Percentiles rank a stretch among this genome's conserved stretches.
Evolutionary conservation across 1,140 invertebrate species (phyloP).

Genomic region (Dendroctonus ponderosae): DNA sequence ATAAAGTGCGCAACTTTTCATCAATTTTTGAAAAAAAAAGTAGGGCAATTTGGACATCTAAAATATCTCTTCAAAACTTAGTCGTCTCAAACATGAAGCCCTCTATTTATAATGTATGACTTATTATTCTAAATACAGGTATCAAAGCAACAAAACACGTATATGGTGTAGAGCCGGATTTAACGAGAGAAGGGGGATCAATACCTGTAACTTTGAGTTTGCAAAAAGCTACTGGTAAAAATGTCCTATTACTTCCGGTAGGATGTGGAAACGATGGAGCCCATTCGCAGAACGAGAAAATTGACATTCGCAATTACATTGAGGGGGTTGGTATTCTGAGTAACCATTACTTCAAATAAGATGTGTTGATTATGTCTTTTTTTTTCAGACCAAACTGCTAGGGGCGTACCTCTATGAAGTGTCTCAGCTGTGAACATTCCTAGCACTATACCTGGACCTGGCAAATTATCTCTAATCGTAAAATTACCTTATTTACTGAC

Average conservation of each 20-base stretch:
- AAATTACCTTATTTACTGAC: no score
- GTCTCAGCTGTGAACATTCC: slow-evolving; percentile 54
- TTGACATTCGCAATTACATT: slow-evolving; percentile 90
- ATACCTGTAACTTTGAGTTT: slow-evolving; percentile 85
- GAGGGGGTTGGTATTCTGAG: slow-evolving; percentile 72
- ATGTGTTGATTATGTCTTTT: slow-evolving; percentile 10
- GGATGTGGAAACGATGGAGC: slow-evolving; percentile 94
- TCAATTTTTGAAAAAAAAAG: no score
- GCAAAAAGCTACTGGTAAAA: slow-evolving; percentile 87
- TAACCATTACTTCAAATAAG: slow-evolving; percentile 3
- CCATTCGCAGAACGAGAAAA: slow-evolving; percentile 98
- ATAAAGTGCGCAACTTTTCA: background rate
- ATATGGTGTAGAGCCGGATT: slow-evolving; percentile 89
- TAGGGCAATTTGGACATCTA: background rate
- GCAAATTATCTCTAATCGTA: no score
- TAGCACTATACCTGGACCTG: no score
- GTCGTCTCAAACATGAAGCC: background rate
- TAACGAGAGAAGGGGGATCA: slow-evolving; percentile 94
- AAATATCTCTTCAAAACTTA: background rate
- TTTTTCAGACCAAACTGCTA: slow-evolving; percentile 79
- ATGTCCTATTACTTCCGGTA: slow-evolving; percentile 88
- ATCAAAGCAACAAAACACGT: slow-evolving; percentile 84
- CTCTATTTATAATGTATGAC: background rate
- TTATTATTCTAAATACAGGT: slow-evolving; percentile 41
- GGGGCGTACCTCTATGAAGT: slow-evolving; percentile 84